Evolutionary conservation across 1,140 invertebrate genomes (phyloP).

Genomic region (Druon quercuslanigerum): DNA sequence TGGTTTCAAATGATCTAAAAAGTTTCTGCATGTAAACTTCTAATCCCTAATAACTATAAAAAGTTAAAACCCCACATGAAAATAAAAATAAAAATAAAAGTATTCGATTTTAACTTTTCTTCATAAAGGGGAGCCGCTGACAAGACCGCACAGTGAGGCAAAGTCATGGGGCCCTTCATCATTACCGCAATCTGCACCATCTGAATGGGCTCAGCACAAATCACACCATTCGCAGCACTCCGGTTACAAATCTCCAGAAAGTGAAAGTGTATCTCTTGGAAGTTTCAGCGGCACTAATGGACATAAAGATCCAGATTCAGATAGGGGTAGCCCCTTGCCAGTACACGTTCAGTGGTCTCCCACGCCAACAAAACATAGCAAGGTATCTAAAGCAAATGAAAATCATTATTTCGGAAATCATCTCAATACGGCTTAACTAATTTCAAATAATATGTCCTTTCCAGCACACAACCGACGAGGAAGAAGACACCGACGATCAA

Average conservation of each 20-base stretch:
- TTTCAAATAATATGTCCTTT: not conserved
- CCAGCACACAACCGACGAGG: conserved; percentile 30
- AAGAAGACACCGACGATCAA: conserved; percentile 38
- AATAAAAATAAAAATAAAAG: too few species aligned
- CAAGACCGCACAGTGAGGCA: conserved; percentile 82
- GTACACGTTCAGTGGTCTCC: conserved; percentile 51
- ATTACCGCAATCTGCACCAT: conserved; percentile 80
- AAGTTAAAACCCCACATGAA: not conserved
- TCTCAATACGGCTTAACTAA: not conserved
- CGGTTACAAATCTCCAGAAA: conserved; percentile 74
- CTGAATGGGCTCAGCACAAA: conserved; percentile 78
- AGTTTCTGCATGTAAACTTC: too few species aligned
- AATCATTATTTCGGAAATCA: not conserved
- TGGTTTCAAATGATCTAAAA: too few species aligned
- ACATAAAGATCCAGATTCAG: conserved; percentile 72
- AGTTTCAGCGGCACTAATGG: conserved; percentile 72
- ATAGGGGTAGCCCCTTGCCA: conserved; percentile 67
- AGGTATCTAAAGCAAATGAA: conserved; percentile 44
- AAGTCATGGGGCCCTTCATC: conserved; percentile 82
- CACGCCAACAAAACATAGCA: conserved; percentile 57
- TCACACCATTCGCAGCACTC: conserved; percentile 70
- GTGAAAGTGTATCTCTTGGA: conserved; percentile 72
- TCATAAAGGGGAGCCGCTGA: conserved; percentile 68
- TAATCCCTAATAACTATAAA: too few species aligned
- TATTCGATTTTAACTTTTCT: conserved; percentile 13